These are phyloP conservation scores for Liolophura sinensis DNA, from an alignment of 1,140 invertebrate genomes.

Conservation along the genomic window DNA sequence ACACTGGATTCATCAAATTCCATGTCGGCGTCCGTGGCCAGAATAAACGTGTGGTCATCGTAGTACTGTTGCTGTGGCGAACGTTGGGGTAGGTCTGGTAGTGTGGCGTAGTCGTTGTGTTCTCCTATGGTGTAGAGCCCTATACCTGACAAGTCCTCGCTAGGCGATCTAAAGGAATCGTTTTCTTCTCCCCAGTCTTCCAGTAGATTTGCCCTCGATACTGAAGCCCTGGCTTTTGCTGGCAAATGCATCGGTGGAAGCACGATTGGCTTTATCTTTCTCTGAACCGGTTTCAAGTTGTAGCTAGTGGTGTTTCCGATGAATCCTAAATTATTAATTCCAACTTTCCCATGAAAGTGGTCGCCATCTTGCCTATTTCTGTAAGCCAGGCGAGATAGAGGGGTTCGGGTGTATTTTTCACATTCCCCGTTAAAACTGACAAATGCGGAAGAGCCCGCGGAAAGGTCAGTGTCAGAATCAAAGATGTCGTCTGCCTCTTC, in stretches of 20 bases:
- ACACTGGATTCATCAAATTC: conserved; percentile 26
- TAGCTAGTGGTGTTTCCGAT: neutral
- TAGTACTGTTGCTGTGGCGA: neutral
- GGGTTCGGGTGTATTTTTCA: neutral
- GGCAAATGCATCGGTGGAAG: no score
- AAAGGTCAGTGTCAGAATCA: conserved; percentile 12
- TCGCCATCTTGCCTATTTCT: neutral
- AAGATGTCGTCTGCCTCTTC: conserved; percentile 9
- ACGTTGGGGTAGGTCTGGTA: neutral
- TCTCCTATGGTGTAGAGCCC: conserved; percentile 4
- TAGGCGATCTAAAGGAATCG: neutral
- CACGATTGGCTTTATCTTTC: no score
- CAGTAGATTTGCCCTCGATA: neutral
- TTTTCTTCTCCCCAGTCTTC: neutral
- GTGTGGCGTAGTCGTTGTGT: no score
- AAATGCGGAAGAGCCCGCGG: neutral
- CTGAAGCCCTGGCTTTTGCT: neutral
- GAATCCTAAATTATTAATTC: neutral
- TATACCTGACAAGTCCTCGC: neutral
- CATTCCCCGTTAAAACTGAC: neutral
- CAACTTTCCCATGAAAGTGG: neutral
- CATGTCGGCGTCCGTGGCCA: conserved; percentile 37
- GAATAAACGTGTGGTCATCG: conserved; percentile 17
- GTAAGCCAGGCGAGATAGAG: neutral
- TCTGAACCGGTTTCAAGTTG: no score